phyloP scores from a whole-genome alignment of 2,113 vertebrate species.

The Cygnus buccinator region DNA sequence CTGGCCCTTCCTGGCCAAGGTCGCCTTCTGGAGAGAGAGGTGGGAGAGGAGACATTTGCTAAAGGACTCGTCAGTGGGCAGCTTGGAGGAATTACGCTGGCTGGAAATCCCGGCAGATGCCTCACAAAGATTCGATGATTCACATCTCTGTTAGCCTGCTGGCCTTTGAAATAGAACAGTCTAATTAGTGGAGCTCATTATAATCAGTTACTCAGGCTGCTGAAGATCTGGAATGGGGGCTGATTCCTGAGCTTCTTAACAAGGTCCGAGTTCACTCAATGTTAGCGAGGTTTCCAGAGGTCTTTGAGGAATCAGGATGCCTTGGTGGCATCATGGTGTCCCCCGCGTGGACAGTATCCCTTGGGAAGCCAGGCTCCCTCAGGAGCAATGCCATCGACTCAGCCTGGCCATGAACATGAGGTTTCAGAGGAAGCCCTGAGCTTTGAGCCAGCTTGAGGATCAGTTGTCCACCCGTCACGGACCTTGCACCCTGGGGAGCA shows the following conservation, averaged over 20 bases:
- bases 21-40: not conserved
- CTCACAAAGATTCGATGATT: conserved; percentile 31
- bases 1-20: not conserved
- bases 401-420: not conserved
- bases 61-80: not conserved
- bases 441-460: not conserved
- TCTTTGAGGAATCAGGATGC: not conserved
- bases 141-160: conserved; percentile 42
- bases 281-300: not conserved
- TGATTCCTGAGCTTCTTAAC: not conserved
- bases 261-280: not conserved
- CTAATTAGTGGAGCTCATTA: conserved; percentile 38
- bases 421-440: not conserved
- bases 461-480: not conserved
- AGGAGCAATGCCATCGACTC: not conserved
- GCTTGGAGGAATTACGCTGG: not conserved
- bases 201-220: conserved; percentile 20
- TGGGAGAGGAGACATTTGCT: conserved; percentile 6
- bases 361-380: not conserved
- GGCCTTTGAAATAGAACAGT: conserved; percentile 47
- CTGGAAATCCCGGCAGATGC: conserved; percentile 33
- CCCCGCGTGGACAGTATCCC: not conserved
- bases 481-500: not conserved
- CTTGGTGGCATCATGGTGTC: not conserved
- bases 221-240: not conserved